These are phyloP conservation scores for Eumaeus atala DNA, from an alignment of 1,140 invertebrate genomes.

Conservation along the genomic window DNA sequence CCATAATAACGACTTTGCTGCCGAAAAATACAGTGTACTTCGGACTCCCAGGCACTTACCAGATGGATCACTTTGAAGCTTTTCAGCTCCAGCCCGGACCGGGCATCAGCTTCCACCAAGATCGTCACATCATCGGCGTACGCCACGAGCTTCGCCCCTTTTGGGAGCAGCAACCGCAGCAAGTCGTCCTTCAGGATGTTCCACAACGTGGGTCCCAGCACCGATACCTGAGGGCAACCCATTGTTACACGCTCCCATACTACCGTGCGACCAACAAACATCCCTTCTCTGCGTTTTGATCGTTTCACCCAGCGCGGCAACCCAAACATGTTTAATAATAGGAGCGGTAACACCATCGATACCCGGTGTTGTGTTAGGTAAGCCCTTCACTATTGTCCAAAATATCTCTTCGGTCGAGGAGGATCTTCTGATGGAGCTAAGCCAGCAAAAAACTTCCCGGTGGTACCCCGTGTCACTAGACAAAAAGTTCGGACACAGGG, in stretches of 20 bases:
- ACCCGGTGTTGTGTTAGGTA: too few relatives aligned
- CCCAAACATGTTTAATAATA: too few relatives aligned
- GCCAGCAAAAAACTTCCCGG: slow-evolving; percentile 4
- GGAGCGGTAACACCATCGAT: too few relatives aligned
- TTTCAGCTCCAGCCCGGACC: slow-evolving; percentile 6
- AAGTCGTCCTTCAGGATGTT: slow-evolving; percentile 15
- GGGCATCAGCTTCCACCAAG: slow-evolving; percentile 3
- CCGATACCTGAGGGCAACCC: too few relatives aligned
- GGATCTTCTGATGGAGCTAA: not conserved
- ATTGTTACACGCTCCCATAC: too few relatives aligned
- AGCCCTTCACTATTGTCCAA: too few relatives aligned
- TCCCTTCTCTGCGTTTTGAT: too few relatives aligned
- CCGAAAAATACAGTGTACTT: not conserved
- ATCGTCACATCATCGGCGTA: slow-evolving; percentile 6
- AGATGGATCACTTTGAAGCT: not conserved
- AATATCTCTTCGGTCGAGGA: not conserved
- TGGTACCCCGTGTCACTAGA: slow-evolving; percentile 8
- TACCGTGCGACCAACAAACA: too few relatives aligned
- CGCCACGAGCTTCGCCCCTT: not conserved
- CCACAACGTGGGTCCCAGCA: slow-evolving; percentile 7
- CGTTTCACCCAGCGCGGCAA: too few relatives aligned
- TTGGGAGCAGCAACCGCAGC: not conserved
- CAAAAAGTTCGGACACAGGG: slow-evolving; percentile 7
- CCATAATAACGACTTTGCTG: not conserved
- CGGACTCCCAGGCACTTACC: slow-evolving; percentile 3